Conservation (phyloP, 2,113 vertebrate genomes). For the Tonatia bakeri region DNA sequence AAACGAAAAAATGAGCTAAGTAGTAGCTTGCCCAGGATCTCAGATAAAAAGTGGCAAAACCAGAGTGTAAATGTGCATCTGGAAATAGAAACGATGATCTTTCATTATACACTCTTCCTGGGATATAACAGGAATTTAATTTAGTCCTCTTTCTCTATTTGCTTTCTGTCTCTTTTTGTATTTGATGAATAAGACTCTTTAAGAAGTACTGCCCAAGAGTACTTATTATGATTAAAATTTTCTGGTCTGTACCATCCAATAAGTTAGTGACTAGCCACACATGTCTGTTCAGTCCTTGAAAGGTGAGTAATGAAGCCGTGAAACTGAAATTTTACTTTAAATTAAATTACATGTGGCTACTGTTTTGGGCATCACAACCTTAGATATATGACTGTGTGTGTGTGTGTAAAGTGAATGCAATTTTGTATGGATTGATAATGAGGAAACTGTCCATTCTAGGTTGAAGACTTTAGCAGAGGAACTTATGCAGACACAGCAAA, state of each 20-base stretch:
- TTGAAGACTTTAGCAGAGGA: constrained; percentile 92
- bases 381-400: background rate
- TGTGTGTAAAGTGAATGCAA: background rate
- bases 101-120: background rate
- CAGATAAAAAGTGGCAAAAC: background rate
- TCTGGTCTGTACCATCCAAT: background rate
- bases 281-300: constrained; percentile 6
- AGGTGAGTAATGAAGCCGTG: background rate
- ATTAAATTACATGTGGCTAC: background rate
- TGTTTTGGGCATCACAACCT: background rate
- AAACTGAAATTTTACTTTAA: constrained; percentile 5
- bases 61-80: background rate
- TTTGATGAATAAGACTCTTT: background rate
- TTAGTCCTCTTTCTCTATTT: background rate
- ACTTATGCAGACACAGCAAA: constrained; percentile 90
- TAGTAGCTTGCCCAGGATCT: background rate
- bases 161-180: background rate
- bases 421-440: constrained; percentile 17
- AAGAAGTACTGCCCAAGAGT: background rate
- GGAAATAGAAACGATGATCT: background rate
- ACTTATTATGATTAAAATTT: background rate
- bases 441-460: constrained; percentile 80
- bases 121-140: background rate
- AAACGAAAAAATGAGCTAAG: background rate
- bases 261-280: background rate